These are phyloP conservation scores for Nycticryphes semicollaris DNA, from an alignment of 2,113 vertebrate species.

Conservation along the genomic window DNA sequence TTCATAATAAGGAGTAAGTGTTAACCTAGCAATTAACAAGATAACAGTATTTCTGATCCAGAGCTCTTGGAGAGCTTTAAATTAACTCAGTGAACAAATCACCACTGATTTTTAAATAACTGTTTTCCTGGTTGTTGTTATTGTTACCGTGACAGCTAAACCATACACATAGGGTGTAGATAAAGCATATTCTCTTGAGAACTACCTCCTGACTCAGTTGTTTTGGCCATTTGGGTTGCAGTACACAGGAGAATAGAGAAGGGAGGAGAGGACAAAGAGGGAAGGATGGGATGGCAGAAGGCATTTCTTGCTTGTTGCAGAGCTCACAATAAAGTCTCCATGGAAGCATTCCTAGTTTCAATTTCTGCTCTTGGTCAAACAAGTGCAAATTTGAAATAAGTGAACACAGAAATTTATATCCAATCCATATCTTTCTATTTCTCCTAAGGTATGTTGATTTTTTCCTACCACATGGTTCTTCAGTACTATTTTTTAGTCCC, in stretches of 20 bases:
- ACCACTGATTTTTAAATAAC: not conserved
- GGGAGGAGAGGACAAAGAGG: not conserved
- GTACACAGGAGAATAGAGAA: not conserved
- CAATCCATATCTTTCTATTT: not conserved
- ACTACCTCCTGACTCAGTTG: not conserved
- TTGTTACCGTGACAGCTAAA: not conserved
- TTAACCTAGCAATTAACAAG: constrained; percentile 44
- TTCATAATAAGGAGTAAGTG: constrained; percentile 7
- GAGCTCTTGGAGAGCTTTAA: not conserved
- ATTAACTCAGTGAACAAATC: constrained; percentile 13
- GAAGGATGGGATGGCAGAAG: not conserved
- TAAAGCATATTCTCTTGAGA: not conserved
- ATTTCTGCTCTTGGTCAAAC: not conserved
- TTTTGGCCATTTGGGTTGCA: not conserved
- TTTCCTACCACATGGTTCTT: not conserved
- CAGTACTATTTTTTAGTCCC: not conserved
- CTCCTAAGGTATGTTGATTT: not conserved
- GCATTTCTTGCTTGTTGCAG: not conserved
- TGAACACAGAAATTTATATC: not conserved
- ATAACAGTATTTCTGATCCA: constrained; percentile 15
- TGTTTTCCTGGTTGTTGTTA: not conserved
- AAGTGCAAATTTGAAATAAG: not conserved
- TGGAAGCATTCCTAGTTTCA: not conserved
- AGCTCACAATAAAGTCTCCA: not conserved
- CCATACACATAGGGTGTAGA: not conserved